These are phyloP conservation scores for Odontomachus brunneus DNA, from an alignment of 1,140 invertebrate species.

Conservation along the genomic window DNA sequence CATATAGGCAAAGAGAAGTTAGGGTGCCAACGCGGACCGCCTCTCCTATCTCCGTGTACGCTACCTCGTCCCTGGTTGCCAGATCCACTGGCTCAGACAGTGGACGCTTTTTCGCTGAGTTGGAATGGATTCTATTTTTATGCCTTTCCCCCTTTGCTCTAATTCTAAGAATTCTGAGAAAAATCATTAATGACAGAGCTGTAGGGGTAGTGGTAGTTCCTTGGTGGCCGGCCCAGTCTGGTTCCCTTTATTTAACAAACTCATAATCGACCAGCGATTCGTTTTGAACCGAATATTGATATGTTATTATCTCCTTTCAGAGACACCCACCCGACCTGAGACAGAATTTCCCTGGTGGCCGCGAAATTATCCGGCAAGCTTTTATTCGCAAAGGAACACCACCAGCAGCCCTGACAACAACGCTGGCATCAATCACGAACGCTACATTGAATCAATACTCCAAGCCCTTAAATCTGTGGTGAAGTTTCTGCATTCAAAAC, in stretches of 20 bases:
- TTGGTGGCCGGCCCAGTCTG: constrained; percentile 11
- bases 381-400: background rate
- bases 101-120: background rate
- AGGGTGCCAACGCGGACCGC: no score
- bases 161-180: background rate
- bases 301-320: constrained; percentile 21
- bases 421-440: background rate
- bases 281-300: background rate
- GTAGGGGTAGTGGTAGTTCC: background rate
- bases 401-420: background rate
- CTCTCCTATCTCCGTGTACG: no score
- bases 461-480: background rate
- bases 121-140: background rate
- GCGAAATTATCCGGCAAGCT: constrained; percentile 24
- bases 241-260: constrained; percentile 12
- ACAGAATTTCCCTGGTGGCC: constrained; percentile 11
- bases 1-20: no score
- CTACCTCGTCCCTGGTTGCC: no score
- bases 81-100: no score
- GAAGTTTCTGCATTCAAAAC: background rate
- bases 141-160: background rate
- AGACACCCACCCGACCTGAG: background rate
- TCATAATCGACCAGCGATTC: background rate
- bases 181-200: constrained; percentile 11
- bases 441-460: background rate